Percentiles rank a stretch among this genome's conserved stretches.
phyloP scores from a whole-genome alignment of 2,113 vertebrate genomes.

The Mirza zaza region DNA sequence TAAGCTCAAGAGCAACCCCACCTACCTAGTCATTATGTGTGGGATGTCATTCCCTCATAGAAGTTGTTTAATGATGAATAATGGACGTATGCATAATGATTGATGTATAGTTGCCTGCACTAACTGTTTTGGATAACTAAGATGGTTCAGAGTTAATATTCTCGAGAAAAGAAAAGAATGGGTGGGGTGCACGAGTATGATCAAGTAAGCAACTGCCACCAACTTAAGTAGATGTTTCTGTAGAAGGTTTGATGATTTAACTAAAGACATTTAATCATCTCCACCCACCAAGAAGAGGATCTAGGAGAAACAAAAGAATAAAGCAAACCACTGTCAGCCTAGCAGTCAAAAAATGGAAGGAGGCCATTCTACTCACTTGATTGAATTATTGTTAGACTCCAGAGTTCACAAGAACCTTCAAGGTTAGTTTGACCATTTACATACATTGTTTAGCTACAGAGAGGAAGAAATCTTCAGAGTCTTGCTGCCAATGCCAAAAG shows the following conservation, averaged over 20 bases:
- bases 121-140: constrained; percentile 19
- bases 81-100: not conserved
- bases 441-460: not conserved
- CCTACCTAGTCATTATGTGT: not conserved
- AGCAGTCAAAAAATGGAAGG: not conserved
- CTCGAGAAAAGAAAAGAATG: not conserved
- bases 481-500: not conserved
- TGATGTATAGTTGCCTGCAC: not conserved
- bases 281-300: not conserved
- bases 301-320: not conserved
- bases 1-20: not conserved
- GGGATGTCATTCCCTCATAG: not conserved
- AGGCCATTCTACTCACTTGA: not conserved
- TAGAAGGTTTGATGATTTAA: not conserved
- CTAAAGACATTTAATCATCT: not conserved
- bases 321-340: not conserved
- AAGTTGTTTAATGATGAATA: not conserved
- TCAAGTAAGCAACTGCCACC: not conserved
- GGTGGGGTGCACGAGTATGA: not conserved
- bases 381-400: not conserved
- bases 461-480: not conserved
- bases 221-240: not conserved
- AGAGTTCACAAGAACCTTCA: not conserved
- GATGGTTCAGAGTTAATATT: not conserved
- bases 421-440: not conserved